A percentile compares a stretch with the other conserved stretches of the same genome.
These are phyloP conservation scores for Conus canariensis DNA, from an alignment of 2,888 invertebrate genomes.

Conservation along the genomic window DNA sequence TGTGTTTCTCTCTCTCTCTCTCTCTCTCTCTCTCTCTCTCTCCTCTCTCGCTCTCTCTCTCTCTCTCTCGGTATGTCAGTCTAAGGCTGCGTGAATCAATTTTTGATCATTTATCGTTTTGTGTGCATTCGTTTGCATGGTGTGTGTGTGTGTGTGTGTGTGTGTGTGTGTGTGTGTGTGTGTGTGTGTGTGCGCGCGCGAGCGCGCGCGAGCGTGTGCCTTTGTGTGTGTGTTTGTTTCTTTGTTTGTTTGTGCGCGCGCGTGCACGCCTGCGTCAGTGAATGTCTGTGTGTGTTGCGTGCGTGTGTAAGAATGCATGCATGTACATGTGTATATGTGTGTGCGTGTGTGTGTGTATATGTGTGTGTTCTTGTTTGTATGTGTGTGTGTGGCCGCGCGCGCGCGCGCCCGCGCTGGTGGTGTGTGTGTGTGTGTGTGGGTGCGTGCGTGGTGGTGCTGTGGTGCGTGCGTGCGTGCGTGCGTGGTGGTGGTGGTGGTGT, in stretches of 20 bases:
- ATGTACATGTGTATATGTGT: not conserved
- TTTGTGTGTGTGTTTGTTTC: not conserved
- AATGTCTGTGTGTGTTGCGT: too few relatives aligned
- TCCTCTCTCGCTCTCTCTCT: too few relatives aligned
- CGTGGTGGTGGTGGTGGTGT: too few relatives aligned
- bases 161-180: not conserved
- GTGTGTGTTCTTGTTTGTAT: not conserved
- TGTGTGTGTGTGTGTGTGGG: not conserved
- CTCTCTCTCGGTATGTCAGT: too few relatives aligned
- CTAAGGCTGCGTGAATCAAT: not conserved
- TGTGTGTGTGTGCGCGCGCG: not conserved
- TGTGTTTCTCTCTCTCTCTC: too few relatives aligned
- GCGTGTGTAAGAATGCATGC: not conserved
- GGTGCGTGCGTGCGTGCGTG: too few relatives aligned
- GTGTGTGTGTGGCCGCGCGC: too few relatives aligned
- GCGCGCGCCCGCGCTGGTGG: too few relatives aligned
- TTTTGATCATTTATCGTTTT: too few relatives aligned
- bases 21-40: too few relatives aligned
- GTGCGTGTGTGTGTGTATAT: not conserved
- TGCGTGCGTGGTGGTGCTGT: not conserved
- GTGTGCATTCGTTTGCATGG: not conserved
- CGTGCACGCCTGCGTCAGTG: not conserved
- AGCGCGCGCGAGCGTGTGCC: not conserved
- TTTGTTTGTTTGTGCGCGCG: too few relatives aligned
- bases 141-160: slow-evolving; percentile 13